Percentiles rank a stretch among this genome's conserved stretches.
These are phyloP conservation scores for Neomonachus schauinslandi DNA, from an alignment of 2,113 vertebrate species.

Conservation along the genomic window DNA sequence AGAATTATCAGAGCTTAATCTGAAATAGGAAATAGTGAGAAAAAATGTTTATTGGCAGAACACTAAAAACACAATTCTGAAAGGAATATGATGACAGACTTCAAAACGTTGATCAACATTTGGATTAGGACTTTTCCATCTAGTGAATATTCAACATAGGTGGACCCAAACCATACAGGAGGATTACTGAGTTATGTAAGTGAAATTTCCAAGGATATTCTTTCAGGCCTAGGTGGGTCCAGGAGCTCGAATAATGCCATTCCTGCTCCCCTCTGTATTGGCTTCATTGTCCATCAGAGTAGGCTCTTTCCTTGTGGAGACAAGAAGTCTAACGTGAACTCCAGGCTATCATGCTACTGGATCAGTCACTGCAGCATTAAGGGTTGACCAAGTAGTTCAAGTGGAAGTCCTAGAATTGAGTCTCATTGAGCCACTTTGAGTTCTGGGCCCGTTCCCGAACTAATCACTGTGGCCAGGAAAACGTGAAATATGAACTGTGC, in stretches of 20 bases:
- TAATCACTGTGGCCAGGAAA: not conserved
- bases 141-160: not conserved
- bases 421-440: not conserved
- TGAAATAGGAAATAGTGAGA: constrained; percentile 3
- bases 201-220: not conserved
- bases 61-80: not conserved
- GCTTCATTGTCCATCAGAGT: not conserved
- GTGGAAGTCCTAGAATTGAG: not conserved
- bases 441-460: not conserved
- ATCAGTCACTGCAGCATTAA: not conserved
- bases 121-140: not conserved
- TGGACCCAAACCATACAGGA: not conserved
- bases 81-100: not conserved
- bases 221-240: not conserved
- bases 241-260: not conserved
- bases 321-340: not conserved
- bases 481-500: too few relatives aligned
- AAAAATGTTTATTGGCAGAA: not conserved
- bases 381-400: not conserved
- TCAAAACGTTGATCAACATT: not conserved
- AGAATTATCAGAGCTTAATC: constrained; percentile 48
- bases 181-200: not conserved
- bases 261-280: not conserved
- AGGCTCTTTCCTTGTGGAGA: not conserved
- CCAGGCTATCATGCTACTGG: rapidly evolving